Evolutionary conservation across 2,113 vertebrate genomes (phyloP).

Genomic region (Chionodraco myersi): DNA sequence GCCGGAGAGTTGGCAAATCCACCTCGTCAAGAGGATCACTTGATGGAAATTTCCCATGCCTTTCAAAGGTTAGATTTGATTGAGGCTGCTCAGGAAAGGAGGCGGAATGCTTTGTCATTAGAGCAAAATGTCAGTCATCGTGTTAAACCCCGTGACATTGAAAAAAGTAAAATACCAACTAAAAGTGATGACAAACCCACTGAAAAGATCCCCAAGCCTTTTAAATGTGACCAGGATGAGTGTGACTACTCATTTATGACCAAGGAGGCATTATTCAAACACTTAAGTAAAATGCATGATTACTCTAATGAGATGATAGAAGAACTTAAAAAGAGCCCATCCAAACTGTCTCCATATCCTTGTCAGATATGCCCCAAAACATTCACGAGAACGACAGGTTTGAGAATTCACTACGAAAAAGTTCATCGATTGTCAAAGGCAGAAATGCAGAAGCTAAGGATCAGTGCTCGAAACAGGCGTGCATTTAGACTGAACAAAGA

Average conservation of each 20-base stretch:
- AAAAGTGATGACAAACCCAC: constrained; percentile 75
- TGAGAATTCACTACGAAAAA: constrained; percentile 96
- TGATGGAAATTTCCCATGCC: constrained; percentile 91
- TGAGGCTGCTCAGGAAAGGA: constrained; percentile 79
- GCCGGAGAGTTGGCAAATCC: constrained; percentile 51
- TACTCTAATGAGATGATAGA: constrained; percentile 93
- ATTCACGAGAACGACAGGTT: constrained; percentile 97
- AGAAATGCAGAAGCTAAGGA: constrained; percentile 92
- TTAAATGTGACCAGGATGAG: constrained; percentile 91
- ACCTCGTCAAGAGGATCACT: constrained; percentile 85
- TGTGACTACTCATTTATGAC: constrained; percentile 98
- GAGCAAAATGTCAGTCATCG: constrained; percentile 65
- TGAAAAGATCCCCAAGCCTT: constrained; percentile 89
- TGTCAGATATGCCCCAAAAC: constrained; percentile 96
- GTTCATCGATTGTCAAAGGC: constrained; percentile 94
- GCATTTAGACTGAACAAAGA: constrained; percentile 75
- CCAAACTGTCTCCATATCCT: constrained; percentile 94
- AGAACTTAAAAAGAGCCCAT: constrained; percentile 94
- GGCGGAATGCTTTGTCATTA: constrained; percentile 58
- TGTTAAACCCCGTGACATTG: constrained; percentile 64
- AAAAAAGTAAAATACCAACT: constrained; percentile 66
- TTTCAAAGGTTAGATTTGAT: constrained; percentile 92
- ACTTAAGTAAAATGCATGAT: constrained; percentile 93
- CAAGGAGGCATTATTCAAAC: constrained; percentile 97
- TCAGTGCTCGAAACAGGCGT: constrained; percentile 85